Percentiles rank a stretch among this genome's conserved stretches.
These are phyloP conservation scores for Cheilosia pagana DNA, from an alignment of 2,888 invertebrate species.

Conservation along the genomic window DNA sequence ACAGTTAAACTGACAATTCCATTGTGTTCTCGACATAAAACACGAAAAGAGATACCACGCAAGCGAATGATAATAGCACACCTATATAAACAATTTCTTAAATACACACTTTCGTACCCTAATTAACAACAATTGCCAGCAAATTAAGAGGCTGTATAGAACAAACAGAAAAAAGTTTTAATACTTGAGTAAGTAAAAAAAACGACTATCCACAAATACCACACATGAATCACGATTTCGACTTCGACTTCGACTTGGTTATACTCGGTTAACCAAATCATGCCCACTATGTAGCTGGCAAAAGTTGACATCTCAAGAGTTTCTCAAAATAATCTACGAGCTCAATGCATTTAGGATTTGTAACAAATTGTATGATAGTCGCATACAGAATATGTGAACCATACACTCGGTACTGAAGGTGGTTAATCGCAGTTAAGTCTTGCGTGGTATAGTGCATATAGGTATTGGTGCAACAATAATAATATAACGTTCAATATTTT, in stretches of 20 bases:
- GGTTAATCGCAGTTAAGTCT: constrained; percentile 51
- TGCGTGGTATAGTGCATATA: not conserved
- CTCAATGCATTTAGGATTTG: constrained; percentile 38
- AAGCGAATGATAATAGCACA: constrained; percentile 12
- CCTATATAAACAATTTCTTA: constrained; percentile 26
- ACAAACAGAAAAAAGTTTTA: constrained; percentile 1
- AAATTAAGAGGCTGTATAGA: constrained; percentile 14
- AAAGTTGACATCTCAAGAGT: constrained; percentile 46
- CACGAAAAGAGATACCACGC: not conserved
- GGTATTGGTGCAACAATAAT: constrained; percentile 5
- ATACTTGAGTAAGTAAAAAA: not conserved
- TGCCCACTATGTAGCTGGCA: constrained; percentile 2
- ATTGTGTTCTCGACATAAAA: not conserved
- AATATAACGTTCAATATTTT: constrained; percentile 31
- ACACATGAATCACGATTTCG: constrained; percentile 31
- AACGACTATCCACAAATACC: constrained; percentile 10
- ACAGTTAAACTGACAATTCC: not conserved
- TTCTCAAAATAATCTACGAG: constrained; percentile 47
- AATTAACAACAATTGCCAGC: constrained; percentile 35
- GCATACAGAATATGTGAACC: not conserved
- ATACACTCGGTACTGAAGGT: constrained; percentile 23
- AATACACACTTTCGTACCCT: constrained; percentile 29
- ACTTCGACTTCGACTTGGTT: constrained; percentile 13
- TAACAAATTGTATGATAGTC: constrained; percentile 60
- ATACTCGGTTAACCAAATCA: no score